Conservation (phyloP, 1,140 invertebrate genomes). For the Acromyrmex echinatior region DNA sequence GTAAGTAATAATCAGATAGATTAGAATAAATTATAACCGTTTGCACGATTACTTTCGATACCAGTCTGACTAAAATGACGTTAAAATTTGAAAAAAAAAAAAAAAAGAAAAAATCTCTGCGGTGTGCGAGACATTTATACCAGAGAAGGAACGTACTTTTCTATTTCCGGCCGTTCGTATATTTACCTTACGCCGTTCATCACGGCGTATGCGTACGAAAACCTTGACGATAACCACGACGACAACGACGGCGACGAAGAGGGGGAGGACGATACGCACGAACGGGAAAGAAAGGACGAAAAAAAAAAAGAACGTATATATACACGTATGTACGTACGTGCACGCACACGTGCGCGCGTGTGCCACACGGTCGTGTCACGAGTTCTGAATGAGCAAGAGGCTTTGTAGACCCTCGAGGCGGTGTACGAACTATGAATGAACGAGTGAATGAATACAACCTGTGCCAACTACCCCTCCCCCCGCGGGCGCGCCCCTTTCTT, state of each 20-base stretch:
- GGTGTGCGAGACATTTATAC: constrained; percentile 24
- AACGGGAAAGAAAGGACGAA: constrained; percentile 58
- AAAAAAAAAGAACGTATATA: constrained; percentile 23
- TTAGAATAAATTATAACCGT: background rate
- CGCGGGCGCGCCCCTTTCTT: constrained; percentile 59
- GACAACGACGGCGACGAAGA: constrained; percentile 57
- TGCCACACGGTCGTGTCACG: constrained; percentile 66
- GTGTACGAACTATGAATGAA: constrained; percentile 78
- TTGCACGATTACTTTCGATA: background rate
- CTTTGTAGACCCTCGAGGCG: constrained; percentile 76
- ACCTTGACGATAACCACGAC: constrained; percentile 64
- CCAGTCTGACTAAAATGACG: background rate
- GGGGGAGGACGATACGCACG: constrained; percentile 48
- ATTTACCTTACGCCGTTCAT: constrained; percentile 62
- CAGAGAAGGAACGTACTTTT: constrained; percentile 49
- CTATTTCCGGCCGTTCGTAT: constrained; percentile 62
- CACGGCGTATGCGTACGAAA: constrained; percentile 57
- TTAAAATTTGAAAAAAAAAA: background rate
- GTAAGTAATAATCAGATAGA: too few species aligned
- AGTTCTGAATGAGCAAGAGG: constrained; percentile 76
- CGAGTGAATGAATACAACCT: constrained; percentile 78
- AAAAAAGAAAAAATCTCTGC: background rate
- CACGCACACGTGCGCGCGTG: background rate
- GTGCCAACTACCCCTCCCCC: constrained; percentile 60
- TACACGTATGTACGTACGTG: constrained; percentile 14